phyloP scores from a whole-genome alignment of 2,888 invertebrate species.

The Chironomus riparius region DNA sequence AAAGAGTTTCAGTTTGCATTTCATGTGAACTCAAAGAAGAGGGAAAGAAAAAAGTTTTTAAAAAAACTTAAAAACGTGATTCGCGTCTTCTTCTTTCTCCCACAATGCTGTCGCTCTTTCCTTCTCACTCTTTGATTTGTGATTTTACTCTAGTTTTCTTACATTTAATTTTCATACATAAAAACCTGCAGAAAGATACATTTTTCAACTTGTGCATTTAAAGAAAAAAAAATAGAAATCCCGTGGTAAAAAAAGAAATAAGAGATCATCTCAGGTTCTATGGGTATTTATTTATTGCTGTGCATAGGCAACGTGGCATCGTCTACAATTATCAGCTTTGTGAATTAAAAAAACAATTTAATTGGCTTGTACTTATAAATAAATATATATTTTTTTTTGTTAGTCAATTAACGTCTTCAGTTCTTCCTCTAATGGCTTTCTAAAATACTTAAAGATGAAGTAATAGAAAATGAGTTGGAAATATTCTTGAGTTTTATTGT shows the following conservation, averaged over 20 bases:
- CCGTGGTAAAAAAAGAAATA: background rate
- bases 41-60: background rate
- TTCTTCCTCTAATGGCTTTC: no score
- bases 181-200: background rate
- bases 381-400: background rate
- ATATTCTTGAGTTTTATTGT: no score
- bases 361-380: background rate
- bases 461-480: background rate
- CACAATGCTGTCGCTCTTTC: background rate
- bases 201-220: background rate
- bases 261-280: background rate
- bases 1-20: background rate
- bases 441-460: background rate
- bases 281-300: background rate
- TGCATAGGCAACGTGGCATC: background rate
- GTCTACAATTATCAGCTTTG: conserved; percentile 15
- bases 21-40: conserved; percentile 15
- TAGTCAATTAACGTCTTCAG: conserved; percentile 2
- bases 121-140: conserved; percentile 18
- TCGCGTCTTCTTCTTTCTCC: conserved; percentile 3
- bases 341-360: background rate
- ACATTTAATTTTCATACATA: conserved; percentile 9
- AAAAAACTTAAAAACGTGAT: conserved; percentile 22
- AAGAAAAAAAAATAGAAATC: background rate
- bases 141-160: conserved; percentile 26